Conservation (phyloP, 2,797 vertebrate species). For the Xerus rutilus region DNA sequence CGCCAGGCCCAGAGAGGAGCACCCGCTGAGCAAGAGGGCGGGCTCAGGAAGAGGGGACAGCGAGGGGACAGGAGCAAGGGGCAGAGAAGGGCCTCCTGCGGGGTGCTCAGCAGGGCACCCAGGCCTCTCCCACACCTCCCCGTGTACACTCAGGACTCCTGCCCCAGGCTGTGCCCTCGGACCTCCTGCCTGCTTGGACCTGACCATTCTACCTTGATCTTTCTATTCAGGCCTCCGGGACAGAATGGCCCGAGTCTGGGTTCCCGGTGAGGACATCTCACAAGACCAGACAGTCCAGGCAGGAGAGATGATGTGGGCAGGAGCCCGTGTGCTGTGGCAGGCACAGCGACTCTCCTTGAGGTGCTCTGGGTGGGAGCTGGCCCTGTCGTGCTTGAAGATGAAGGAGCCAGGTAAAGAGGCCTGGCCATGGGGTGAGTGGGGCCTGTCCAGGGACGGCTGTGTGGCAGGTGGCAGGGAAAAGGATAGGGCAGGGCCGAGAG, state of each 20-base stretch:
- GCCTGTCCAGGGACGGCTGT: background rate
- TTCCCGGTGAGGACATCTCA: background rate
- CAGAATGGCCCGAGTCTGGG: background rate
- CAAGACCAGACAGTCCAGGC: background rate
- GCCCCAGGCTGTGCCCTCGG: background rate
- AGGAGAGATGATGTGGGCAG: background rate
- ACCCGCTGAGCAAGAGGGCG: too few relatives aligned
- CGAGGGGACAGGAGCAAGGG: too few relatives aligned
- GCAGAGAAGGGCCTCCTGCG: fast-evolving
- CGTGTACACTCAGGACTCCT: too few relatives aligned
- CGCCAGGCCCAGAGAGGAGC: too few relatives aligned
- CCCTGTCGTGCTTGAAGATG: background rate
- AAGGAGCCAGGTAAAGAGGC: background rate
- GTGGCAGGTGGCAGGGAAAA: background rate
- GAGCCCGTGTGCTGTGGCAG: too few relatives aligned
- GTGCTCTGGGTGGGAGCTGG: background rate
- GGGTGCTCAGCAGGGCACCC: background rate
- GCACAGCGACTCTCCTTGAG: background rate
- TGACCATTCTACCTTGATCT: background rate
- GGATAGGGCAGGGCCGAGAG: background rate
- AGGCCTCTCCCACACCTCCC: background rate
- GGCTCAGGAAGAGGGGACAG: too few relatives aligned
- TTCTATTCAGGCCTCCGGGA: background rate
- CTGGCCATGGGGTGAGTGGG: background rate
- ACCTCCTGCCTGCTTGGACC: background rate